Percentiles rank a stretch among this genome's conserved stretches.
Evolutionary conservation across 2,888 invertebrate species (phyloP).

Genomic region (Mycalesis mineus): DNA sequence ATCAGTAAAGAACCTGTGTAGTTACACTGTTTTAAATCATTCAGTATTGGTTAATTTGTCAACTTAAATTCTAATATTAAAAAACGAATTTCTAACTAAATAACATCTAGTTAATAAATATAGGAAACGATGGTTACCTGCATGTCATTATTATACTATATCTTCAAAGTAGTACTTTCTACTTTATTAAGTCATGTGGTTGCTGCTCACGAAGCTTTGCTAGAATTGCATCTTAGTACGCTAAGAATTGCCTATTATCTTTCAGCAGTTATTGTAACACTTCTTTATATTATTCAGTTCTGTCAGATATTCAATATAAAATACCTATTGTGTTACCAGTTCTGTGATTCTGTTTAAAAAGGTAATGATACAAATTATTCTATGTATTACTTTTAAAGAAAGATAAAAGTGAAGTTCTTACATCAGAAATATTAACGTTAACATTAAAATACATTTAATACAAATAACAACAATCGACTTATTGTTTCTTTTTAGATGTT

Average conservation of each 20-base stretch:
- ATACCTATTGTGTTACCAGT: neutral
- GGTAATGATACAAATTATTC: neutral
- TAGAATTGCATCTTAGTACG: conserved; percentile 2
- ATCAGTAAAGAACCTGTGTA: neutral
- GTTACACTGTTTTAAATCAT: neutral
- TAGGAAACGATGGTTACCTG: conserved; percentile 29
- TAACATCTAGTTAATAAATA: conserved; percentile 15
- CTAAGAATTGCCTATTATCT: neutral
- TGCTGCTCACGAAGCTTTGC: conserved; percentile 22
- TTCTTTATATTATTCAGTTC: neutral
- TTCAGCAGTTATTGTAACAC: too few species aligned
- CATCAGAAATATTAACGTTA: neutral
- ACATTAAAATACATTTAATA: neutral
- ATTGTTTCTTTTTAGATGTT: too few species aligned
- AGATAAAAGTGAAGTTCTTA: neutral
- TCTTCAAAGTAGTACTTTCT: conserved; percentile 28
- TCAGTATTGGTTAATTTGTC: neutral
- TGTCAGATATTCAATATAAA: neutral
- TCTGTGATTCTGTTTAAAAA: neutral
- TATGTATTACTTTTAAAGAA: neutral
- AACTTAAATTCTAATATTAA: neutral
- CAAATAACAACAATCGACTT: neutral
- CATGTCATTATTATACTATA: conserved; percentile 25
- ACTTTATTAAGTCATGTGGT: conserved; percentile 19
- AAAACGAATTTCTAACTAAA: conserved; percentile 5